phyloP scores from a whole-genome alignment of 2,113 vertebrate genomes.

The Falco punctatus region DNA sequence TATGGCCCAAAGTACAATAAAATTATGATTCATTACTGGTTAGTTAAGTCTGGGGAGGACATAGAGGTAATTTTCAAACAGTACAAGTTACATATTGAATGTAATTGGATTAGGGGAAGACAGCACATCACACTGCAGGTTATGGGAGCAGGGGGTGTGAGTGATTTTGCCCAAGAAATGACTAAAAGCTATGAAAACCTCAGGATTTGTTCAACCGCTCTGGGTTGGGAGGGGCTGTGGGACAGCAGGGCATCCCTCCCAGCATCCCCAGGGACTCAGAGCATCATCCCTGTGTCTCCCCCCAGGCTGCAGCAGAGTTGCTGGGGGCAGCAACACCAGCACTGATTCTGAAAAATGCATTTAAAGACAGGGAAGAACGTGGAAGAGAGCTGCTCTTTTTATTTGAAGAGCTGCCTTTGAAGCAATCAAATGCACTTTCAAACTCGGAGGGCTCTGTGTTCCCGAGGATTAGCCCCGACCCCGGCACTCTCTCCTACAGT shows the following conservation, averaged over 20 bases:
- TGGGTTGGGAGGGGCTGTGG: fast-evolving
- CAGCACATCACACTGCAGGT: not conserved
- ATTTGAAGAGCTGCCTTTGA: not conserved
- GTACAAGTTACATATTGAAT: fast-evolving
- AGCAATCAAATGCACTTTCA: not conserved
- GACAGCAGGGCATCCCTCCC: not conserved
- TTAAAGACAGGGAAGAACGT: not conserved
- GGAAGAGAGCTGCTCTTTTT: not conserved
- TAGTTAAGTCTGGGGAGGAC: not conserved
- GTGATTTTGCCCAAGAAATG: not conserved
- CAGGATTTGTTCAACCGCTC: fast-evolving
- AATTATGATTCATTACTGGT: not conserved
- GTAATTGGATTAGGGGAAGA: not conserved
- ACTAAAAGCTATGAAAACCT: not conserved
- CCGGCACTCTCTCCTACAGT: fast-evolving
- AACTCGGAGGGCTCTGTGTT: not conserved
- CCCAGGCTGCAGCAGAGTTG: not conserved
- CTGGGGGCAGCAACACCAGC: not conserved
- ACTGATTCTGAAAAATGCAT: fast-evolving
- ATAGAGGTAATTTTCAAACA: not conserved
- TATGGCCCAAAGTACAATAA: not conserved
- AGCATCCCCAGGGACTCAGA: fast-evolving
- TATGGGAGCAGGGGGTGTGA: fast-evolving
- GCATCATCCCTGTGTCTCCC: no score
- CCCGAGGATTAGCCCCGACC: not conserved